These are phyloP conservation scores for Philantomba maxwellii DNA, from an alignment of 2,113 vertebrate genomes.

Conservation along the genomic window DNA sequence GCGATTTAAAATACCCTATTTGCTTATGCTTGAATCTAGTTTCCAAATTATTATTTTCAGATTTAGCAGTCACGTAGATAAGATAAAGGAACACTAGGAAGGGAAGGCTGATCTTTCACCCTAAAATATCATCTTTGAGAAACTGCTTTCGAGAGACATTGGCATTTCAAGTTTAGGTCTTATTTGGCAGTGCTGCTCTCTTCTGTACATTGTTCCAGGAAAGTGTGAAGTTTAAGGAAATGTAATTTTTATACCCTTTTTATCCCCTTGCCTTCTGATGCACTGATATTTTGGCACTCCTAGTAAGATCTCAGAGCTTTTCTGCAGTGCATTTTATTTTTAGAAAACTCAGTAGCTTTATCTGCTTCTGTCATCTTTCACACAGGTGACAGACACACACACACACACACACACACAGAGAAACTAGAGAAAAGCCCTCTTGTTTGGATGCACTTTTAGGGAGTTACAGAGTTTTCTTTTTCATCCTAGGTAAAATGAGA, in stretches of 20 bases:
- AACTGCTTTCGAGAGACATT: conserved; percentile 35
- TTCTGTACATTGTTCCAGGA: conserved; percentile 54
- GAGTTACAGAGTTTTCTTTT: not conserved
- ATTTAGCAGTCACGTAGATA: not conserved
- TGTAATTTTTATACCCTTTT: conserved; percentile 66
- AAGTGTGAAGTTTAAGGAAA: conserved; percentile 68
- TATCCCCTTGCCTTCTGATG: conserved; percentile 68
- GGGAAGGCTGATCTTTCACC: conserved; percentile 1
- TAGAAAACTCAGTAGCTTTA: conserved; percentile 68
- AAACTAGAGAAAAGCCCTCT: conserved; percentile 3
- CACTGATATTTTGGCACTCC: conserved; percentile 67
- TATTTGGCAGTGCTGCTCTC: conserved; percentile 28
- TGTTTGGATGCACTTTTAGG: conserved; percentile 26
- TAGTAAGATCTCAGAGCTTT: conserved; percentile 50
- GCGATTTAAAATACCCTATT: not conserved
- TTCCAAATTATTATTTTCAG: conserved; percentile 45
- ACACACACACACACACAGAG: not conserved
- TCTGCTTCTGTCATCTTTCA: conserved; percentile 64
- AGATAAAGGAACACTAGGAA: conserved; percentile 36
- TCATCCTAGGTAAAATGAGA: not conserved
- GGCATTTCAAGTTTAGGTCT: conserved; percentile 60
- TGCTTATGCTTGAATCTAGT: conserved; percentile 2
- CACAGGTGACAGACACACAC: conserved; percentile 61
- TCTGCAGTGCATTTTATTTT: conserved; percentile 66
- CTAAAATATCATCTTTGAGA: conserved; percentile 41